phyloP scores from a whole-genome alignment of 2,888 invertebrate genomes.

The Hydraecia micacea region DNA sequence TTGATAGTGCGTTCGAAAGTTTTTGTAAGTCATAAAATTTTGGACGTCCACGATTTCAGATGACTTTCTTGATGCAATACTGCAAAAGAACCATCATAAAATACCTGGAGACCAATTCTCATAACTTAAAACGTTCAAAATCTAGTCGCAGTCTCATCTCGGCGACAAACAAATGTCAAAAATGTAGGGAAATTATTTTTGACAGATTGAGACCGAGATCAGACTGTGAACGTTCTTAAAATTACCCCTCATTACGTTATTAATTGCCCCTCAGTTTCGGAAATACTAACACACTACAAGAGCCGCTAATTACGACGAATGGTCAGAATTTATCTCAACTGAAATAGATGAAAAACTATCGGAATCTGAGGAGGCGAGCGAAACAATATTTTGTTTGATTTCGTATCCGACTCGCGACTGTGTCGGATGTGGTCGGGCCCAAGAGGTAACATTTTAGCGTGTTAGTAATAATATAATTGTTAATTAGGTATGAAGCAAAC shows the following conservation, averaged over 20 bases:
- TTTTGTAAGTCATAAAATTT: neutral
- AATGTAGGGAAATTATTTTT: too few species aligned
- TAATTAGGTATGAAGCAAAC: neutral
- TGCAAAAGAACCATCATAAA: neutral
- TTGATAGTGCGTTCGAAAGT: too few species aligned
- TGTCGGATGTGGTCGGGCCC: slow-evolving; percentile 55
- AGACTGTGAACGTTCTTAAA: too few species aligned
- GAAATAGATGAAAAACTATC: slow-evolving; percentile 52
- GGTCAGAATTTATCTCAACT: slow-evolving; percentile 12
- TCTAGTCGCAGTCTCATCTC: too few species aligned
- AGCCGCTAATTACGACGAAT: slow-evolving; percentile 19
- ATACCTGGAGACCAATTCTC: too few species aligned
- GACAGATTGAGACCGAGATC: too few species aligned
- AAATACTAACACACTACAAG: neutral
- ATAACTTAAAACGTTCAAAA: too few species aligned
- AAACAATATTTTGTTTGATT: slow-evolving; percentile 78
- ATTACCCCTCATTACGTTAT: too few species aligned
- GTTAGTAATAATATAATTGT: neutral
- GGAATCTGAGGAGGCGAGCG: slow-evolving; percentile 67
- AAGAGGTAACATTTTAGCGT: slow-evolving; percentile 51
- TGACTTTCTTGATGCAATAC: neutral
- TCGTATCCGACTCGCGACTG: slow-evolving; percentile 69
- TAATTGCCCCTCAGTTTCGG: too few species aligned
- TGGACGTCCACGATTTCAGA: too few species aligned
- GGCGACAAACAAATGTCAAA: too few species aligned